These are phyloP conservation scores for Oncorhynchus nerka DNA, from an alignment of 2,113 vertebrate genomes.

Conservation along the genomic window DNA sequence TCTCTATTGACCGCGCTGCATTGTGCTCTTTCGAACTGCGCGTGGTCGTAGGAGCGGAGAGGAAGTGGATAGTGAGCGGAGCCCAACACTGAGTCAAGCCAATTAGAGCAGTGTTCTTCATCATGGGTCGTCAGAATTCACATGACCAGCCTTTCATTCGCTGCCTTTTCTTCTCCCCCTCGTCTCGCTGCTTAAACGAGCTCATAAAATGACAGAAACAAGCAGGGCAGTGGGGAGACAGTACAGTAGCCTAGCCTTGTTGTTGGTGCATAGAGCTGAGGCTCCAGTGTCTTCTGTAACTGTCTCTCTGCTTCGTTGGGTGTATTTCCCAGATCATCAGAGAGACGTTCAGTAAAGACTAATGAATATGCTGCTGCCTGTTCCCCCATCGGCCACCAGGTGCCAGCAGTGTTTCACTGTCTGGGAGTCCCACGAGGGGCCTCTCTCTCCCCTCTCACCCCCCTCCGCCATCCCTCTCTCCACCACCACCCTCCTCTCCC, in stretches of 20 bases:
- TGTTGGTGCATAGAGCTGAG: too few species aligned
- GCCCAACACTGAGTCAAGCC: conserved; percentile 22
- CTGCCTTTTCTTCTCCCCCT: conserved; percentile 9
- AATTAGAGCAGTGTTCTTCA: conserved; percentile 36
- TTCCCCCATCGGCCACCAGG: conserved; percentile 70
- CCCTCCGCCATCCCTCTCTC: not conserved
- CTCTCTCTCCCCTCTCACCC: not conserved
- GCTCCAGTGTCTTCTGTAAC: not conserved
- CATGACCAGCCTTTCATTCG: conserved; percentile 26
- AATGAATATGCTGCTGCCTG: conserved; percentile 43
- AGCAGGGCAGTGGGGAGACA: not conserved
- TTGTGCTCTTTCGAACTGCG: conserved; percentile 1
- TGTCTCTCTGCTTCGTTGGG: not conserved
- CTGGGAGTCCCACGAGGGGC: not conserved
- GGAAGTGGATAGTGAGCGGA: conserved; percentile 20
- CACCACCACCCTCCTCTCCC: not conserved
- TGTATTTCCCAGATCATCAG: too few species aligned
- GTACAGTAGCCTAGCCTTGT: conserved; percentile 13
- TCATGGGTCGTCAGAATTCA: conserved; percentile 15
- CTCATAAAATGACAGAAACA: conserved; percentile 6
- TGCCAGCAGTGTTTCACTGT: conserved; percentile 68
- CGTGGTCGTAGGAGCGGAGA: not conserved
- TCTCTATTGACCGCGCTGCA: not conserved
- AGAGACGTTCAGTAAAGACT: not conserved
- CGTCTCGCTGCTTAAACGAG: conserved; percentile 10